phyloP scores from a whole-genome alignment of 2,888 invertebrate genomes.

The Rosalia funebris region DNA sequence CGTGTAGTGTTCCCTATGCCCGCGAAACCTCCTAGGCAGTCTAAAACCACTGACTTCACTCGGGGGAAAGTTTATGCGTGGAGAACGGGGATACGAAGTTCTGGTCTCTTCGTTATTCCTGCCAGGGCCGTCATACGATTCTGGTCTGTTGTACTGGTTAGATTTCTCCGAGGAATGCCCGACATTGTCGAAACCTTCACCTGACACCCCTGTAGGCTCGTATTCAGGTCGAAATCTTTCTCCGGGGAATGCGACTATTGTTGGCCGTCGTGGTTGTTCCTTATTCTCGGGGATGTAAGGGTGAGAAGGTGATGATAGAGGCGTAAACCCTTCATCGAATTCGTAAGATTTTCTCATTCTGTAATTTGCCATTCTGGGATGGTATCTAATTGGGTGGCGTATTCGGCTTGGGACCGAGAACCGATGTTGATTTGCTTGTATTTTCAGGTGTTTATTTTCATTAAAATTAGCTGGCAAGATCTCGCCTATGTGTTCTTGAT shows the following conservation, averaged over 20 bases:
- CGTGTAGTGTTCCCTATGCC: conserved; percentile 37
- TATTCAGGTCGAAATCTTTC: conserved; percentile 52
- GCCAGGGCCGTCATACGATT: neutral
- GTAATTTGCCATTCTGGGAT: conserved; percentile 19
- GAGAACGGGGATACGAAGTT: conserved; percentile 28
- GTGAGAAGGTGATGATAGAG: conserved; percentile 2
- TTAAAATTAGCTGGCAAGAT: conserved; percentile 58
- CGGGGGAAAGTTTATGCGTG: conserved; percentile 41
- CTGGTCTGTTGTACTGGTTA: conserved; percentile 13
- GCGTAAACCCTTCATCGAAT: conserved; percentile 42
- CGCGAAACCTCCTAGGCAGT: conserved; percentile 47
- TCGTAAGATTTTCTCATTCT: conserved; percentile 47
- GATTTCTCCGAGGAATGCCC: conserved; percentile 8
- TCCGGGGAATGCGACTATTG: conserved; percentile 46
- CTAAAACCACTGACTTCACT: conserved; percentile 45
- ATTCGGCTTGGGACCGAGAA: conserved; percentile 18
- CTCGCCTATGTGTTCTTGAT: conserved; percentile 62
- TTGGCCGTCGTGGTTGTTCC: conserved; percentile 22
- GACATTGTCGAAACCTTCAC: conserved; percentile 42
- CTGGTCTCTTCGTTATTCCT: conserved; percentile 7
- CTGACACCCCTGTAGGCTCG: conserved; percentile 43
- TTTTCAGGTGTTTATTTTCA: too few species aligned
- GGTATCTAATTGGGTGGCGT: conserved; percentile 21
- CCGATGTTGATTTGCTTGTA: conserved; percentile 23
- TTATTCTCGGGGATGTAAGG: conserved; percentile 7